phyloP scores from a whole-genome alignment of 2,113 vertebrate species.

The Muntiacus muntjak region DNA sequence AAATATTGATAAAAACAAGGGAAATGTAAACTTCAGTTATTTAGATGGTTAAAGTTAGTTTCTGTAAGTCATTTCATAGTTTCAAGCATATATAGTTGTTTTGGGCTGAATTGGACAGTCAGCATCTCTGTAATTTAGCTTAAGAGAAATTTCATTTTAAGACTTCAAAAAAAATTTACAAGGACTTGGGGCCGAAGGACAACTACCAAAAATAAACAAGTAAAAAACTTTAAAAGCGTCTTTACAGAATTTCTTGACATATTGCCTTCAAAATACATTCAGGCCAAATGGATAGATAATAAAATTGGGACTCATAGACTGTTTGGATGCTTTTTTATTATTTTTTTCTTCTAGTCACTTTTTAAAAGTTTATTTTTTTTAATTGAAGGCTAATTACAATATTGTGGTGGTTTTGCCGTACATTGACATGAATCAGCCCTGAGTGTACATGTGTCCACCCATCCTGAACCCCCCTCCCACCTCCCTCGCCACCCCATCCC shows the following conservation, averaged over 20 bases:
- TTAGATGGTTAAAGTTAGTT: constrained; percentile 10
- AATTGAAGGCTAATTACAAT: neutral
- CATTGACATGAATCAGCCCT: neutral
- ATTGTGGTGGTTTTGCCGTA: neutral
- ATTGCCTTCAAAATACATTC: neutral
- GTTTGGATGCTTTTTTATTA: neutral
- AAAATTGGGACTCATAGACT: neutral
- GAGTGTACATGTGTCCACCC: neutral
- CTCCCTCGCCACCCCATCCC: neutral
- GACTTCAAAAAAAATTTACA: neutral
- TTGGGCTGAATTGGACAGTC: neutral
- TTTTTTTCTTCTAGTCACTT: neutral
- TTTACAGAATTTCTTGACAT: neutral
- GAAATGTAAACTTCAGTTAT: neutral
- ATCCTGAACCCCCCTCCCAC: neutral
- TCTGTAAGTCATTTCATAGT: neutral
- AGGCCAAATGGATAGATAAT: neutral
- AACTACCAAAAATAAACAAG: neutral
- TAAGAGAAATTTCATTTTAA: constrained; percentile 24
- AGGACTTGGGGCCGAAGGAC: neutral
- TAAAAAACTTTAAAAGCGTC: neutral
- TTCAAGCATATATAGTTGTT: neutral
- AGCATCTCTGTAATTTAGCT: neutral
- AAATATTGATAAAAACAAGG: constrained; percentile 6
- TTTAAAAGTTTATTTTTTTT: neutral